phyloP scores from a whole-genome alignment of 2,797 vertebrate species.

The Dermochelys coriacea region DNA sequence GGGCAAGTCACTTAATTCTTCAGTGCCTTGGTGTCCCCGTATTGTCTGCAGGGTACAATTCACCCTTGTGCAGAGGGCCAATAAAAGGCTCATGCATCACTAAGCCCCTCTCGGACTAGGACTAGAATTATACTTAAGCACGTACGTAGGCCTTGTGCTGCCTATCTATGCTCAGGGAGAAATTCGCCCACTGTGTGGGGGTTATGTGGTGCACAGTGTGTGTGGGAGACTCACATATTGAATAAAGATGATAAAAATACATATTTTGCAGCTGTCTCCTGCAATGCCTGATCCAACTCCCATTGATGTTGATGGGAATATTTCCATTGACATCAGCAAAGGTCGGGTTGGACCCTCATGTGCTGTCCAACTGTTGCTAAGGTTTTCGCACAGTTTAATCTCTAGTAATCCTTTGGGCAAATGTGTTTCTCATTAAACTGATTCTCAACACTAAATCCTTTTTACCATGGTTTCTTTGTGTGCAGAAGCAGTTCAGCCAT shows the following conservation, averaged over 20 bases:
- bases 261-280: not conserved
- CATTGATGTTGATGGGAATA: not conserved
- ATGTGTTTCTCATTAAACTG: not conserved
- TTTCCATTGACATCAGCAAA: not conserved
- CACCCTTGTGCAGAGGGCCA: not conserved
- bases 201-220: not conserved
- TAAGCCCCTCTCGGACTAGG: not conserved
- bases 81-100: not conserved
- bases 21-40: not conserved
- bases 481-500: not conserved
- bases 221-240: not conserved
- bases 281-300: not conserved
- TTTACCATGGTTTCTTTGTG: not conserved
- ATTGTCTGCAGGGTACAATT: not conserved
- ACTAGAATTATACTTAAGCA: not conserved
- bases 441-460: not conserved
- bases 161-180: not conserved
- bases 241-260: not conserved
- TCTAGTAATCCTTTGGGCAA: not conserved
- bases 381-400: not conserved
- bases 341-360: not conserved
- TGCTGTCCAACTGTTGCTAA: not conserved
- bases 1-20: not conserved
- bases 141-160: not conserved
- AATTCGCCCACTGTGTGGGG: not conserved